These are phyloP conservation scores for Scaptomyza polygonia DNA, from an alignment of 2,888 invertebrate species.

Conservation along the genomic window DNA sequence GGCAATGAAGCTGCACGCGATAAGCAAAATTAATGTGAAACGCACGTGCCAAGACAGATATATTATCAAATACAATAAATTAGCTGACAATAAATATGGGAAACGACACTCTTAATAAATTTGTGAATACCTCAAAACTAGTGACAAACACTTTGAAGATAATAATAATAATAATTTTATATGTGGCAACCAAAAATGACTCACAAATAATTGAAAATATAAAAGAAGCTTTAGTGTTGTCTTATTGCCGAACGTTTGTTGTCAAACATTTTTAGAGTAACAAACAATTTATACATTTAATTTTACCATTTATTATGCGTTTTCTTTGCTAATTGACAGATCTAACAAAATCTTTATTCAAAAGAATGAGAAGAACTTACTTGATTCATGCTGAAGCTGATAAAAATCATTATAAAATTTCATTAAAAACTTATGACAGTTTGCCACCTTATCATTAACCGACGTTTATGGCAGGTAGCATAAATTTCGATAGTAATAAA, in stretches of 20 bases:
- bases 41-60: constrained; percentile 16
- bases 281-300: no score
- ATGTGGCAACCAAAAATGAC: neutral
- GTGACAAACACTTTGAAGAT: neutral
- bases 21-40: constrained; percentile 10
- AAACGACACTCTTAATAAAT: neutral
- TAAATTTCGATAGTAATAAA: no score
- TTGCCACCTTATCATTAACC: neutral
- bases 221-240: no score
- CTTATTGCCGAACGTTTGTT: no score
- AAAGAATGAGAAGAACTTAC: no score
- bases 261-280: no score
- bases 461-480: neutral
- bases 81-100: neutral
- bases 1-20: constrained; percentile 32
- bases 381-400: no score
- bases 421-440: neutral
- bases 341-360: no score
- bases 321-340: no score
- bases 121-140: neutral
- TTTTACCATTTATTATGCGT: no score
- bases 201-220: no score
- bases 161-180: neutral
- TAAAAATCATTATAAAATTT: no score
- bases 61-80: neutral